Evolutionary conservation across 2,113 vertebrate species (phyloP).

Genomic region (human): DNA sequence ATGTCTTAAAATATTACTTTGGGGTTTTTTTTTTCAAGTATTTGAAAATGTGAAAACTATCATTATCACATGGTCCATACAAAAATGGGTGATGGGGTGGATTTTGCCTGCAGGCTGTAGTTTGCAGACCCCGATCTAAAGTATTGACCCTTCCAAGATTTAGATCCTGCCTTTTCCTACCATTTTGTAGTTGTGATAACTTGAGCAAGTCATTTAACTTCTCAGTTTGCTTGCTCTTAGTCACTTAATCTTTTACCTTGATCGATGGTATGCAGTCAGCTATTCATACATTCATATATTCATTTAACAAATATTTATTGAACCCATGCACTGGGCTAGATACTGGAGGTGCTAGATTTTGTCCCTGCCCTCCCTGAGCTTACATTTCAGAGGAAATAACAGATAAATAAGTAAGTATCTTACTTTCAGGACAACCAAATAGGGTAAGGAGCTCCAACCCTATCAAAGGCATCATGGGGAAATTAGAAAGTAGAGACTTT

Average conservation of each 20-base stretch:
- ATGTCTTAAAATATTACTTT: neutral
- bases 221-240: neutral
- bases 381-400: neutral
- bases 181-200: neutral
- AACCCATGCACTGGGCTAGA: neutral
- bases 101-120: neutral
- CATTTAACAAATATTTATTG: neutral
- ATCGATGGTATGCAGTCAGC: neutral
- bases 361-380: neutral
- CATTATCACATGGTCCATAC: neutral
- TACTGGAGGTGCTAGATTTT: neutral
- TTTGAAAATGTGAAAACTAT: neutral
- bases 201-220: neutral
- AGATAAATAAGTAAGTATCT: neutral
- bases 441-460: neutral
- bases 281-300: neutral
- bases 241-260: neutral
- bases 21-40: neutral
- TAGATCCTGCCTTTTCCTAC: too few species aligned
- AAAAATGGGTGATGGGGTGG: neutral
- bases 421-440: neutral
- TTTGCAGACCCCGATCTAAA: neutral
- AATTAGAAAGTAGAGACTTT: neutral
- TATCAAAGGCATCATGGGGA: neutral
- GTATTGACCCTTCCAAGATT: neutral